Evolutionary conservation across 1,140 invertebrate species (phyloP).

Genomic region (Diorhabda elongata): DNA sequence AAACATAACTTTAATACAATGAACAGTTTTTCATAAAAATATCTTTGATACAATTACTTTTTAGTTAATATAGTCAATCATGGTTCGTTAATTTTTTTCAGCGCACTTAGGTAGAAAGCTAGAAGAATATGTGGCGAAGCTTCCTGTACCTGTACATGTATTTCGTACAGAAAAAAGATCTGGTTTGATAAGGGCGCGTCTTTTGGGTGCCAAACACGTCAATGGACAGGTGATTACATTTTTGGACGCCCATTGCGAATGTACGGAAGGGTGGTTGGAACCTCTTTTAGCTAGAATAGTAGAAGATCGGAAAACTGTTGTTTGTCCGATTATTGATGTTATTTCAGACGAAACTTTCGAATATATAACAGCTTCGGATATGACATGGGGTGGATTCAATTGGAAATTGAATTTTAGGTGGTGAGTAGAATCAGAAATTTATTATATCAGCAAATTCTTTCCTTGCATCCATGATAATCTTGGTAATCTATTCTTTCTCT

Average conservation of each 20-base stretch:
- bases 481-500: too few species aligned
- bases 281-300: conserved; percentile 86
- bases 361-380: conserved; percentile 89
- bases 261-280: conserved; percentile 91
- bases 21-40: neutral
- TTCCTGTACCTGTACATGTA: conserved; percentile 81
- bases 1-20: conserved; percentile 29
- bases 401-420: conserved; percentile 98
- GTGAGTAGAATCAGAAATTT: conserved; percentile 52
- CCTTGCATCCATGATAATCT: too few species aligned
- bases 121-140: conserved; percentile 81
- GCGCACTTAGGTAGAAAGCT: conserved; percentile 85
- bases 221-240: conserved; percentile 94
- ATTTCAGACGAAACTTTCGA: conserved; percentile 97
- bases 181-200: conserved; percentile 86
- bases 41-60: neutral
- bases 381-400: conserved; percentile 97
- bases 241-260: conserved; percentile 95
- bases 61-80: too few species aligned
- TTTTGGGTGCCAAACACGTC: conserved; percentile 87
- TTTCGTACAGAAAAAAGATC: conserved; percentile 85
- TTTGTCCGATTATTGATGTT: conserved; percentile 97
- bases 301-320: conserved; percentile 86
- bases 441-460: too few species aligned
- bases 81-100: conserved; percentile 45